Evolutionary conservation across 2,797 vertebrate genomes (phyloP).

Genomic region (Notolabrus celidotus): DNA sequence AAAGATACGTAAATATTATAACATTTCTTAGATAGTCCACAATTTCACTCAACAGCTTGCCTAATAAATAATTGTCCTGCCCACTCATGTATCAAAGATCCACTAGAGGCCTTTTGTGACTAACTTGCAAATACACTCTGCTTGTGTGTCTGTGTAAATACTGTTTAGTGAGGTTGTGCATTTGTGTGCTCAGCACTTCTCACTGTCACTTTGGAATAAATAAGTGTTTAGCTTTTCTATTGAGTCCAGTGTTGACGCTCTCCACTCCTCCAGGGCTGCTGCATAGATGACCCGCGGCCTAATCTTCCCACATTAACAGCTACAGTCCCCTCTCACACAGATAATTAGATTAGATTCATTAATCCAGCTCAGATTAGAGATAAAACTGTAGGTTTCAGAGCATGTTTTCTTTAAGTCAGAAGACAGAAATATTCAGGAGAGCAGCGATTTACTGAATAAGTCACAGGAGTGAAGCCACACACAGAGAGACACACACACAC

Average conservation of each 20-base stretch:
- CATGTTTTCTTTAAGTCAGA: not conserved
- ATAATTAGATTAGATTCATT: conserved; percentile 78
- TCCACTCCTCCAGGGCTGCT: conserved; percentile 69
- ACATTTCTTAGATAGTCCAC: not conserved
- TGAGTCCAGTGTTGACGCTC: conserved; percentile 81
- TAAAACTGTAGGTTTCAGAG: conserved; percentile 49
- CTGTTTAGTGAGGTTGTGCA: conserved; percentile 57
- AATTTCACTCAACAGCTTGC: not conserved
- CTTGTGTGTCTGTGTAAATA: conserved; percentile 62
- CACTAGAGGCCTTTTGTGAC: conserved; percentile 23
- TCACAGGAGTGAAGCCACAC: conserved; percentile 6
- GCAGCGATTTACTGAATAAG: not conserved
- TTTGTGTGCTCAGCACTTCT: conserved; percentile 78
- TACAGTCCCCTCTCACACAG: conserved; percentile 65
- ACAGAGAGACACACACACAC: not conserved
- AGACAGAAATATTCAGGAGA: not conserved
- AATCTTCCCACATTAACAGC: conserved; percentile 81
- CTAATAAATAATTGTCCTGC: conserved; percentile 17
- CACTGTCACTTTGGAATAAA: conserved; percentile 82
- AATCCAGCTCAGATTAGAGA: conserved; percentile 61
- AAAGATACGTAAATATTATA: not conserved
- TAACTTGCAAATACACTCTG: conserved; percentile 24
- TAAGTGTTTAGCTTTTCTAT: conserved; percentile 78
- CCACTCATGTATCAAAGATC: conserved; percentile 7
- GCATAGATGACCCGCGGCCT: conserved; percentile 62